Percentiles rank a stretch among this genome's conserved stretches.
Evolutionary conservation across 2,888 invertebrate species (phyloP).

Genomic region (Pheosia tremula): DNA sequence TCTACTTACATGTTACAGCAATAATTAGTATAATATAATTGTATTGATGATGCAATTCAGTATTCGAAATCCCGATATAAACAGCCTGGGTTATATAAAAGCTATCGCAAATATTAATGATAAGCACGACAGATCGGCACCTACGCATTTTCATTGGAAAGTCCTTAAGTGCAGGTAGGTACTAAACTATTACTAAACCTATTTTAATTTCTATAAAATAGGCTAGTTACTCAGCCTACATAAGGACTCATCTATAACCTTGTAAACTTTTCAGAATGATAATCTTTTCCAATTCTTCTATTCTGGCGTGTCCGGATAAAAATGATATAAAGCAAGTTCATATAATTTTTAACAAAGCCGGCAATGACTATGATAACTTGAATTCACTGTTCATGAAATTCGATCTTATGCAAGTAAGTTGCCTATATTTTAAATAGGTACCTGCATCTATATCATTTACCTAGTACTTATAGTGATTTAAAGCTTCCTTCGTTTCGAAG

Average conservation of each 20-base stretch:
- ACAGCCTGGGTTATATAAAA: constrained; percentile 60
- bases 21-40: neutral
- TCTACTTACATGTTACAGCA: too few species aligned
- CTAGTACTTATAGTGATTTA: too few species aligned
- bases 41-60: constrained; percentile 45
- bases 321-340: constrained; percentile 68
- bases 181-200: neutral
- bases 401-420: constrained; percentile 63
- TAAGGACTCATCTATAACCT: neutral
- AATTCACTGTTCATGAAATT: constrained; percentile 68
- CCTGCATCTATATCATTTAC: too few species aligned
- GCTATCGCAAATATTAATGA: constrained; percentile 68
- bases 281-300: constrained; percentile 72
- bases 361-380: constrained; percentile 68
- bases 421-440: neutral
- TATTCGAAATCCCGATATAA: constrained; percentile 72
- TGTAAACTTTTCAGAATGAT: constrained; percentile 70
- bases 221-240: neutral
- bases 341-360: constrained; percentile 65
- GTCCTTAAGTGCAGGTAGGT: constrained; percentile 74
- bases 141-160: constrained; percentile 79
- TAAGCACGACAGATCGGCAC: constrained; percentile 76
- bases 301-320: constrained; percentile 73
- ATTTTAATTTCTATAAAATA: neutral
- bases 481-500: too few species aligned